These are phyloP conservation scores for Trachelus tabidus DNA, from an alignment of 2,888 invertebrate species.

Conservation along the genomic window DNA sequence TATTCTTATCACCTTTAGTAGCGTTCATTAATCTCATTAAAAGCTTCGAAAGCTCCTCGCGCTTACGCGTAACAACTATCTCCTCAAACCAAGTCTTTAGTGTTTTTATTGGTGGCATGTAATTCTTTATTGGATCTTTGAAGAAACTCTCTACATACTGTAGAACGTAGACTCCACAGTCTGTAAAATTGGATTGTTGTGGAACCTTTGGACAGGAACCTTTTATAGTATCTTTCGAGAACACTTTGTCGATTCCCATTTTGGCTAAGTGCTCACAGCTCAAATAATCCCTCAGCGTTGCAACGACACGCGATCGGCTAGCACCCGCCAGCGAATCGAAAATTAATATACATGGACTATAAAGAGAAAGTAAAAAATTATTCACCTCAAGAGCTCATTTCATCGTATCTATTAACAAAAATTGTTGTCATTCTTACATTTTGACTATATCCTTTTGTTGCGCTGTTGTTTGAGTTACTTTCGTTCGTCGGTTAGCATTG, in stretches of 20 bases:
- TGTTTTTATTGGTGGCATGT: slow-evolving; percentile 83
- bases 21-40: slow-evolving; percentile 80
- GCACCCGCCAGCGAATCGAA: slow-evolving; percentile 92
- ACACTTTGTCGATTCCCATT: slow-evolving; percentile 75
- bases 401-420: neutral
- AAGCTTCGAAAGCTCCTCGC: slow-evolving; percentile 86
- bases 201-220: slow-evolving; percentile 92
- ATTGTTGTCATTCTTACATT: slow-evolving; percentile 30
- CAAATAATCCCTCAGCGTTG: slow-evolving; percentile 90
- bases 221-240: slow-evolving; percentile 85
- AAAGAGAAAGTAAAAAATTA: slow-evolving; percentile 52
- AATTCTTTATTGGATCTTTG: slow-evolving; percentile 86
- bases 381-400: slow-evolving; percentile 1
- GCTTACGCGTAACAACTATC: slow-evolving; percentile 83
- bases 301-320: slow-evolving; percentile 85
- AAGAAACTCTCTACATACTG: slow-evolving; percentile 98
- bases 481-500: slow-evolving; percentile 7
- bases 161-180: slow-evolving; percentile 94
- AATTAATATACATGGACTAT: slow-evolving; percentile 91
- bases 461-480: slow-evolving; percentile 18
- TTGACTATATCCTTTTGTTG: slow-evolving; percentile 32
- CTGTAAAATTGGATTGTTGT: slow-evolving; percentile 97
- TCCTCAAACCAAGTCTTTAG: slow-evolving; percentile 89
- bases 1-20: slow-evolving; percentile 74
- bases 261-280: slow-evolving; percentile 87